A percentile compares a stretch with the other conserved stretches of the same genome.
phyloP scores from a whole-genome alignment of 2,797 vertebrate species.

The Falco concolor region DNA sequence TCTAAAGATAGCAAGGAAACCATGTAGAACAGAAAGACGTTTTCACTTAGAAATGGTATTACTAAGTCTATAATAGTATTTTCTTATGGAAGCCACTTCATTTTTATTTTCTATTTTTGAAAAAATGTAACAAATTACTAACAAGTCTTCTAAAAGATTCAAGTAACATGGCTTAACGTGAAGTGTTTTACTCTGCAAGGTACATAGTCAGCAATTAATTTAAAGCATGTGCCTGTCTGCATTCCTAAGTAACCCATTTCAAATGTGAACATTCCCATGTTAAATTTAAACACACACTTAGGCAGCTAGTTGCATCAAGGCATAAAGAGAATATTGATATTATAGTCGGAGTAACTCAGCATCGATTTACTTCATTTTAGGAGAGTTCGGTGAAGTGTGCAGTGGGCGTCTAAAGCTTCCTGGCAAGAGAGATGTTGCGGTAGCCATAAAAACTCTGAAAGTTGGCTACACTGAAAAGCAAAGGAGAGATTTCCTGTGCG shows the following conservation, averaged over 20 bases:
- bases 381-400: constrained; percentile 98
- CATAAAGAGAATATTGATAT: not conserved
- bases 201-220: not conserved
- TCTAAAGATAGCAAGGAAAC: not conserved
- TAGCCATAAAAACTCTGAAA: constrained; percentile 97
- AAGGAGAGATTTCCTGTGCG: constrained; percentile 93
- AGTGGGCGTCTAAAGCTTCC: constrained; percentile 95
- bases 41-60: not conserved
- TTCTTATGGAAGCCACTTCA: not conserved
- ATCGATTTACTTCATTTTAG: constrained; percentile 71
- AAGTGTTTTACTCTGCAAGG: not conserved
- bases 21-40: not conserved
- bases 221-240: not conserved
- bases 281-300: not conserved
- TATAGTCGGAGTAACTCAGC: not conserved
- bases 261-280: not conserved
- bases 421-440: constrained; percentile 90
- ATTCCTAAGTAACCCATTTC: not conserved
- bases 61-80: not conserved
- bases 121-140: not conserved
- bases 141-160: not conserved
- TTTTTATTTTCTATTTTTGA: not conserved
- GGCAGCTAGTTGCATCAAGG: not conserved
- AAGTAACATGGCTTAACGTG: not conserved
- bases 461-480: constrained; percentile 98